Conservation (phyloP, 2,888 invertebrate species). For the Pyrrhosoma nymphula region DNA sequence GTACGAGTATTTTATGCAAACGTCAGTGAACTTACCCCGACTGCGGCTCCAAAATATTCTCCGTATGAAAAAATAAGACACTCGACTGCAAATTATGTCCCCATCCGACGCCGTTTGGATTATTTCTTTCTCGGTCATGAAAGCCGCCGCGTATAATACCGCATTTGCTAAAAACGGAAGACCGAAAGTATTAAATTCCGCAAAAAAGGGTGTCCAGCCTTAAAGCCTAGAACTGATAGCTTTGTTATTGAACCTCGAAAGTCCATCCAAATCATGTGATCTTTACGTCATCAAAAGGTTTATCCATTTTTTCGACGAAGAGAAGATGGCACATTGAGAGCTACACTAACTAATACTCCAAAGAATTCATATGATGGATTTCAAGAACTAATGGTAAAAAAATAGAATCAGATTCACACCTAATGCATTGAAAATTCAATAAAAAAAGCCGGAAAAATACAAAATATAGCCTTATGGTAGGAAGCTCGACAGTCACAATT, state of each 20-base stretch:
- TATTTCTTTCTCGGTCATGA: constrained; percentile 36
- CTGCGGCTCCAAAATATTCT: constrained; percentile 50
- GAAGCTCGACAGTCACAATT: too few relatives aligned
- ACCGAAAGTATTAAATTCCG: not conserved
- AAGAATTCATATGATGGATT: too few relatives aligned
- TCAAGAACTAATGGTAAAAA: too few relatives aligned
- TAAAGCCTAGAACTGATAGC: not conserved
- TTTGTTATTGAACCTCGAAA: not conserved
- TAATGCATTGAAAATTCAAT: too few relatives aligned
- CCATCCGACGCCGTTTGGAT: constrained; percentile 24
- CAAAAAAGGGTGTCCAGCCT: not conserved
- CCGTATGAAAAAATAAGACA: constrained; percentile 35
- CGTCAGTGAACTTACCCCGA: constrained; percentile 35
- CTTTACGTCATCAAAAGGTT: too few relatives aligned
- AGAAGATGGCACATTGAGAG: too few relatives aligned
- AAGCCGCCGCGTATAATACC: not conserved
- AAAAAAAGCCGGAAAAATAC: too few relatives aligned
- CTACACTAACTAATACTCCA: too few relatives aligned
- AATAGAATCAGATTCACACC: too few relatives aligned
- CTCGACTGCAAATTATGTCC: constrained; percentile 28
- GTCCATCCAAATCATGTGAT: not conserved
- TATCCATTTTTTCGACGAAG: too few relatives aligned
- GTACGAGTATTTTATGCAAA: constrained; percentile 35
- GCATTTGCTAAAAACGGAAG: not conserved
- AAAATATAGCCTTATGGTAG: too few relatives aligned